Evolutionary conservation across 2,888 invertebrate genomes (phyloP).

Genomic region (Parnassius mnemosyne): DNA sequence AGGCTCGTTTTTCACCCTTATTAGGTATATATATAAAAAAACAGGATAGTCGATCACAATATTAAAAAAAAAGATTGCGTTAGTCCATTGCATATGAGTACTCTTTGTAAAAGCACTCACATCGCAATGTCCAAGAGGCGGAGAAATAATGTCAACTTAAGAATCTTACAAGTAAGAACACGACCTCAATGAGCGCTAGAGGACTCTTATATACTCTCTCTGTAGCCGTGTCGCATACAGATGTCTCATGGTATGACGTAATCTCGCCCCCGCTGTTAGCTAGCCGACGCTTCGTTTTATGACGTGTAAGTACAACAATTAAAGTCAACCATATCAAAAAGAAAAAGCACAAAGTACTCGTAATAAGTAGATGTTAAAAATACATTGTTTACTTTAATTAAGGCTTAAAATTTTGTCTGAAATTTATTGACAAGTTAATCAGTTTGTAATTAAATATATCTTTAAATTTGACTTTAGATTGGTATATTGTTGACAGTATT

Average conservation of each 20-base stretch:
- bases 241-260: slow-evolving; percentile 7
- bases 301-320: slow-evolving; percentile 4
- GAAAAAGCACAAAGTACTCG: neutral
- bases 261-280: neutral
- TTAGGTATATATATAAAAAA: no score
- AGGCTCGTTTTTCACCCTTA: no score
- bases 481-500: no score
- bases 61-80: no score
- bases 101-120: slow-evolving; percentile 9
- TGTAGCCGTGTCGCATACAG: slow-evolving; percentile 16
- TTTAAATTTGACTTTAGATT: no score
- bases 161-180: slow-evolving; percentile 17
- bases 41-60: no score
- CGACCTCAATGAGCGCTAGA: slow-evolving; percentile 23
- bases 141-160: slow-evolving; percentile 23
- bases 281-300: neutral
- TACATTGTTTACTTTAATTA: neutral
- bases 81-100: neutral
- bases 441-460: no score
- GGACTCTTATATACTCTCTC: slow-evolving; percentile 13
- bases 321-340: slow-evolving; percentile 3
- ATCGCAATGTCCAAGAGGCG: slow-evolving; percentile 3
- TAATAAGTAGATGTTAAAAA: neutral
- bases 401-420: neutral
- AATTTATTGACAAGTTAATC: no score